Base-by-base conservation (phyloP, 2,797 vertebrate species). In the Bufotes viridis region DNA sequence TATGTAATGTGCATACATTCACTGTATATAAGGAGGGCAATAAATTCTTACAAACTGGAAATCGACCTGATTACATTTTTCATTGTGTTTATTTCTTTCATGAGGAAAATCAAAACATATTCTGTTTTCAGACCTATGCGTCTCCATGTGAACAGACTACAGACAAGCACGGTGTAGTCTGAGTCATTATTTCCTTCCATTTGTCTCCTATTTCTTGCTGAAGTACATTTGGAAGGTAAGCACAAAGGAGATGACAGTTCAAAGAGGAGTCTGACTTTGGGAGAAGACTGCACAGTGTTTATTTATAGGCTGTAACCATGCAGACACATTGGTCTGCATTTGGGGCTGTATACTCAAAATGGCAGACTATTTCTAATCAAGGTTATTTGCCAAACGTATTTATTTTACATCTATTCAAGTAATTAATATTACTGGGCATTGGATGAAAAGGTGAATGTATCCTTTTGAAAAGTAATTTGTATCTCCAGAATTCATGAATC, bases 11-110 rank as follows among this genome's bases (percentile, higher is more conserved):
- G 53, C n/a, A 74, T 12, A 70, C 8, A 14, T 2, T 63, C 42
- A 78, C 42, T 85, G 84, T 85, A 67, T 12, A 29, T 78, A 29
- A 29, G 57, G 42, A 11, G 1, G n/a, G 17, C 9, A 63, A 78
- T 63, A 61, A 85, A 84, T 17, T 70, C 18, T 22, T 74, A 74
- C 70, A 74, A 74, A 78, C 22, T 55, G 74, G 12, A 78, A n/a
- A 2, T 14, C 24, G 22, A 78, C 0, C 34, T 22, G 18, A 42
- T 75, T 15, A 14, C 65, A 69, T 5, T 69, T 72, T 26, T 51
- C 2, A 9, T 6, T 55, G 9, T 74, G 29, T 74, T 0, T 53
- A 22, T 34, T 14, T 9, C 2, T 70, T 69, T 17, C 2, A 15
- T 70, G 15, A 1, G 1, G 3, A 34, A 70, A 70, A 70, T 11